Evolutionary conservation across 2,797 vertebrate species (phyloP).

Genomic region (Cynopterus sphinx): DNA sequence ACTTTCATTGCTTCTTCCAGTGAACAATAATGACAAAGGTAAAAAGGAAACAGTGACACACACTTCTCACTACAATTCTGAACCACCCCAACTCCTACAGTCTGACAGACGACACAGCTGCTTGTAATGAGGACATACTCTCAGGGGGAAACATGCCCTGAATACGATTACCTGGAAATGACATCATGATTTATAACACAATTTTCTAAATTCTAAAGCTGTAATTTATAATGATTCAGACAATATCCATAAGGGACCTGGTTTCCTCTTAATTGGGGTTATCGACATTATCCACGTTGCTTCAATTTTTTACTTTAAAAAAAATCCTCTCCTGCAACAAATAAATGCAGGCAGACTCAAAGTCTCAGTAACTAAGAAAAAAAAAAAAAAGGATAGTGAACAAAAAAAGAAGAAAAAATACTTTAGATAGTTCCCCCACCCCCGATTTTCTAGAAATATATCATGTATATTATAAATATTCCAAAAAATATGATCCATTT

Average conservation of each 20-base stretch:
- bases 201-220: constrained; percentile 82
- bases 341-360: background rate
- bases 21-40: background rate
- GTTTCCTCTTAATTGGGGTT: constrained; percentile 59
- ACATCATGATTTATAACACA: constrained; percentile 81
- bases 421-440: accelerated
- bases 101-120: constrained; percentile 75
- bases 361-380: background rate
- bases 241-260: constrained; percentile 68
- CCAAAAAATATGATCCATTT: background rate
- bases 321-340: too few relatives aligned
- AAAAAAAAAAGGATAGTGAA: constrained; percentile 38
- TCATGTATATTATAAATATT: background rate
- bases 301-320: background rate
- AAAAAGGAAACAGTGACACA: background rate
- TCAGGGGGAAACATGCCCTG: constrained; percentile 53
- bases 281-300: constrained; percentile 36
- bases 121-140: constrained; percentile 47
- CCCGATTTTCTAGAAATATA: background rate
- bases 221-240: constrained; percentile 73
- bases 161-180: constrained; percentile 79
- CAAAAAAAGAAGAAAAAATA: background rate
- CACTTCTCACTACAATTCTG: background rate
- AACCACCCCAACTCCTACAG: background rate
- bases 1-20: background rate